Percentiles rank a stretch among this genome's conserved stretches.
Conservation (phyloP, 2,797 vertebrate genomes). For the Parotocinclus haroldoi region DNA sequence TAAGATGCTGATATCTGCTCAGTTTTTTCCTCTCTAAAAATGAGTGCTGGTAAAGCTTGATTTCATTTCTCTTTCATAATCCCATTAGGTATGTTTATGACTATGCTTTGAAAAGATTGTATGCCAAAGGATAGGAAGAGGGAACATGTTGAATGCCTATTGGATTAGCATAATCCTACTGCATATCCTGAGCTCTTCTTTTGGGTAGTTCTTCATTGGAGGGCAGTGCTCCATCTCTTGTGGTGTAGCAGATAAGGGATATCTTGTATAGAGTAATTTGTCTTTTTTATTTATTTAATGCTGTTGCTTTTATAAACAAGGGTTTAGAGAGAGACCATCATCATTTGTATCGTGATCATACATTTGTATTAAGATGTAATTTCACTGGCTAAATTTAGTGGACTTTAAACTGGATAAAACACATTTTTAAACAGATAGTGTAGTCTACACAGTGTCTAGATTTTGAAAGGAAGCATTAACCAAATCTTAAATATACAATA, state of each 20-base stretch:
- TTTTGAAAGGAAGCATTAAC: no score
- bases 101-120: conserved; percentile 40
- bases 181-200: conserved; percentile 36
- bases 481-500: no score
- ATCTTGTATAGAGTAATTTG: conserved; percentile 30
- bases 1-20: conserved; percentile 26
- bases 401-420: no score
- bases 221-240: conserved; percentile 47
- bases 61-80: conserved; percentile 51
- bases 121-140: conserved; percentile 44
- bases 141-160: conserved; percentile 45
- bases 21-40: conserved; percentile 1
- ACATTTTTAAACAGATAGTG: no score
- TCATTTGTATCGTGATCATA: no score
- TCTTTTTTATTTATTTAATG: conserved; percentile 20
- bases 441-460: no score
- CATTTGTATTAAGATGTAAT: no score
- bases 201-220: conserved; percentile 40
- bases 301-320: conserved; percentile 1
- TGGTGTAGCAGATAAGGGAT: conserved; percentile 47
- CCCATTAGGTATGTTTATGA: conserved; percentile 55
- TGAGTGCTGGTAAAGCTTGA: conserved; percentile 33
- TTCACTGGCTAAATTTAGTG: no score
- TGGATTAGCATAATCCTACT: conserved; percentile 56
- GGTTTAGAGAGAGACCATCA: no score